phyloP scores from a whole-genome alignment of 1,140 invertebrate genomes.

The Ceratina japonica region DNA sequence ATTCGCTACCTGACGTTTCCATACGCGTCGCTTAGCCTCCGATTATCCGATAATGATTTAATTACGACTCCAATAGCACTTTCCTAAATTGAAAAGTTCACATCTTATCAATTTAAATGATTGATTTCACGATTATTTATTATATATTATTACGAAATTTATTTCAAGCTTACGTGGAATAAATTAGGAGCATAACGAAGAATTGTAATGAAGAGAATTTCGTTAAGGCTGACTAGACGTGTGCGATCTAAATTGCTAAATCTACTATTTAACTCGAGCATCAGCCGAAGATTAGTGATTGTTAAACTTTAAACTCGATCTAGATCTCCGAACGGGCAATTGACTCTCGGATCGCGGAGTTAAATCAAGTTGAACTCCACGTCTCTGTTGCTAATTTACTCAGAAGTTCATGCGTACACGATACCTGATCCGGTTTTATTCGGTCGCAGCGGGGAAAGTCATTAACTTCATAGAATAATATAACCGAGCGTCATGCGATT shows the following conservation, averaged over 20 bases:
- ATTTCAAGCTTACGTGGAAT: no score
- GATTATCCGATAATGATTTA: not conserved
- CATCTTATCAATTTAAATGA: no score
- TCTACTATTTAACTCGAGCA: not conserved
- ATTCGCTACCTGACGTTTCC: not conserved
- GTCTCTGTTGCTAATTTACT: slow-evolving; percentile 18
- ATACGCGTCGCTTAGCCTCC: not conserved
- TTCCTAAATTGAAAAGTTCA: no score
- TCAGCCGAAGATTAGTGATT: slow-evolving; percentile 16
- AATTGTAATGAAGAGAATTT: not conserved
- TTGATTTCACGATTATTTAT: no score
- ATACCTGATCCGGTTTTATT: not conserved
- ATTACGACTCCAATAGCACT: not conserved
- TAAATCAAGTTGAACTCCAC: slow-evolving; percentile 21
- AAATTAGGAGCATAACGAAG: not conserved
- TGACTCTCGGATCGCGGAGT: slow-evolving; percentile 31
- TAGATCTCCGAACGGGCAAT: slow-evolving; percentile 17
- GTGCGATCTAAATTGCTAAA: not conserved
- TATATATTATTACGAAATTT: no score
- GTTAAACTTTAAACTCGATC: slow-evolving; percentile 35
- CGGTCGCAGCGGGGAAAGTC: not conserved
- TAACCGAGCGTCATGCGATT: not conserved
- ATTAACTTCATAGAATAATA: not conserved
- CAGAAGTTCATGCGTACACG: slow-evolving; percentile 1
- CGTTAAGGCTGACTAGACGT: not conserved